These are phyloP conservation scores for Eristalis intricaria DNA, from an alignment of 2,888 invertebrate genomes.

Conservation along the genomic window DNA sequence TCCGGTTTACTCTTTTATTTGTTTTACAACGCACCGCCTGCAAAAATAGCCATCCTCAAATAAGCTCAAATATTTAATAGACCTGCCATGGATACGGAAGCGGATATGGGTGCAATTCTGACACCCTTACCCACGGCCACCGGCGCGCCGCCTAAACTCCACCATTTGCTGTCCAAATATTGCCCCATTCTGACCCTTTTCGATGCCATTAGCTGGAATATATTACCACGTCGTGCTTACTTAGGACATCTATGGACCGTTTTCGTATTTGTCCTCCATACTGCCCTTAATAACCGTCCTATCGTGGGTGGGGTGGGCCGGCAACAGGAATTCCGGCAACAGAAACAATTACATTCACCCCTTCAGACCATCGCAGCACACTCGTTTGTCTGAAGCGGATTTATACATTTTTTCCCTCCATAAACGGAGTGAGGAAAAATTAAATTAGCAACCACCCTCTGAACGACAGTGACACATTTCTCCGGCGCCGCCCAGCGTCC, in stretches of 20 bases:
- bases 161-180: slow-evolving; percentile 1
- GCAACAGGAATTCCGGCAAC: neutral
- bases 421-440: neutral
- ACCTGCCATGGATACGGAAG: neutral
- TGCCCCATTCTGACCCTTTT: slow-evolving; percentile 16
- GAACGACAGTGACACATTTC: neutral
- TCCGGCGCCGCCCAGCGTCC: neutral
- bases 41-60: neutral
- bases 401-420: neutral
- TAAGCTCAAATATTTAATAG: neutral
- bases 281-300: neutral
- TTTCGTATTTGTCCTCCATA: neutral
- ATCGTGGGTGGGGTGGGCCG: neutral
- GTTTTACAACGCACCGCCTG: neutral
- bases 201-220: slow-evolving; percentile 42
- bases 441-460: slow-evolving; percentile 11
- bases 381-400: neutral
- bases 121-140: neutral
- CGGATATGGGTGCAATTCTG: neutral
- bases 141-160: neutral
- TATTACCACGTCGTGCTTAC: slow-evolving; percentile 10
- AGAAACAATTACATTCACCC: slow-evolving; percentile 36
- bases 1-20: slow-evolving; percentile 5
- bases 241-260: neutral
- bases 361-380: neutral